Percentiles rank a stretch among this genome's conserved stretches.
Evolutionary conservation across 2,113 vertebrate genomes (phyloP).

Genomic region (Opisthocomus hoazin): DNA sequence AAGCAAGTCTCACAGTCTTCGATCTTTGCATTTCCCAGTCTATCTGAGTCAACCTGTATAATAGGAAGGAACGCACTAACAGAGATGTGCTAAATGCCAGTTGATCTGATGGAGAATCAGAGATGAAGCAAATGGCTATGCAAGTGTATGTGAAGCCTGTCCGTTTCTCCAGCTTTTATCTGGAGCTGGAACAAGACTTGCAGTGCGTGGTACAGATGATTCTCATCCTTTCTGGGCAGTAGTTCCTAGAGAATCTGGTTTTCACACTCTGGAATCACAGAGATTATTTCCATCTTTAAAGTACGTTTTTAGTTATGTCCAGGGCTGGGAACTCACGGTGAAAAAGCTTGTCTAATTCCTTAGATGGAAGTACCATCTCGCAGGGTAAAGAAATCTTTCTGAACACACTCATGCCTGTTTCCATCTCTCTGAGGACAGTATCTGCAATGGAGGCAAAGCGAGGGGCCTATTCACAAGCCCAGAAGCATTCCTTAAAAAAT

Average conservation of each 20-base stretch:
- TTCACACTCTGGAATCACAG: not conserved
- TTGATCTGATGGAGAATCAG: not conserved
- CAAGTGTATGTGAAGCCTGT: not conserved
- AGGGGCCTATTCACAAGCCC: not conserved
- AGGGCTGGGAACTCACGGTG: not conserved
- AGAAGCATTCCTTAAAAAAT: not conserved
- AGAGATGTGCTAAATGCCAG: not conserved
- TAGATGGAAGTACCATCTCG: not conserved
- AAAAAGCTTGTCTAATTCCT: not conserved
- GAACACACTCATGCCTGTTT: not conserved
- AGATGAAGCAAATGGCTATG: not conserved
- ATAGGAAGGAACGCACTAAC: not conserved
- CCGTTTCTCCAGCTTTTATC: not conserved
- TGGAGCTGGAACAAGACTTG: not conserved
- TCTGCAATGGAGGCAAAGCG: not conserved
- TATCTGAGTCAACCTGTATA: not conserved
- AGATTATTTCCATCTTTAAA: not conserved
- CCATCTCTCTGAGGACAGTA: not conserved
- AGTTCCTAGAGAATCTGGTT: not conserved
- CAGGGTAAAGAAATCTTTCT: not conserved
- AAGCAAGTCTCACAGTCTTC: slow-evolving; percentile 34
- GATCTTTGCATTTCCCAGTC: not conserved
- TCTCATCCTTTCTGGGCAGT: not conserved
- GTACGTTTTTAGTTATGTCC: not conserved
- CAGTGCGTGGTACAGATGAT: not conserved